Base-by-base conservation (phyloP, 2,888 invertebrate species). In the Torymus texanus region DNA sequence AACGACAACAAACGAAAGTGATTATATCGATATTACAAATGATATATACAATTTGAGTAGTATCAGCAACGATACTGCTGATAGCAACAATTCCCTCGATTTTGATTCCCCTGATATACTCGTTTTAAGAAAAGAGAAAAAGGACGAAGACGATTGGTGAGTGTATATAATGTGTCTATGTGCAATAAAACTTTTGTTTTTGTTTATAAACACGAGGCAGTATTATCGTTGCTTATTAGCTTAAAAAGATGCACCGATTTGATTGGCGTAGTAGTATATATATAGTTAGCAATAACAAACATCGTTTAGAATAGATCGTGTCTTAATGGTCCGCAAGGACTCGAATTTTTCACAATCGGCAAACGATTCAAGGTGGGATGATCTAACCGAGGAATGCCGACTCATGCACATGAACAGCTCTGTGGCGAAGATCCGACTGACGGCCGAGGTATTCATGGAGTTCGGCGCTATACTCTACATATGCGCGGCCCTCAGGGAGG, bases 401-500 rank as follows among this genome's bases (percentile, higher is more conserved):
- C 89, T 95, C 56, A 94, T 95, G 93, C 92, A 94, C 81, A 91
- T 94, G 76, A 92, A 92, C 13, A 90, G 92, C 50, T 89, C 91
- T 81, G 91, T 93, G 82, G 93, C 94, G 4, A 93, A 93, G 92
- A 91, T 96, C 24, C 93, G 98, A 81, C 92, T 97, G 84, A 91
- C 92, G 16, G 94, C 96, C 10, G 98, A 99, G 90, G 88, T 95
- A 4, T 88, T 95, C 0, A 93, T 97, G 85, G 94, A 97, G 88
- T 87, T 96, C 8, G 97, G 97, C 2, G 96, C 98, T 0, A 92
- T 97, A 70, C 91, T 95, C 0, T 98, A 98, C 88, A 93, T 98
- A 51, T 92, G 95, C 1, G 94, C 97, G 0, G 97, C 98, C 0
- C 90, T 96, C 70, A 92, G 97, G 11, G 98, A 98, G 90, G 96